Percentiles rank a stretch among this genome's conserved stretches.
phyloP scores from a whole-genome alignment of 1,140 invertebrate species.

The Trichonephila clavipes region DNA sequence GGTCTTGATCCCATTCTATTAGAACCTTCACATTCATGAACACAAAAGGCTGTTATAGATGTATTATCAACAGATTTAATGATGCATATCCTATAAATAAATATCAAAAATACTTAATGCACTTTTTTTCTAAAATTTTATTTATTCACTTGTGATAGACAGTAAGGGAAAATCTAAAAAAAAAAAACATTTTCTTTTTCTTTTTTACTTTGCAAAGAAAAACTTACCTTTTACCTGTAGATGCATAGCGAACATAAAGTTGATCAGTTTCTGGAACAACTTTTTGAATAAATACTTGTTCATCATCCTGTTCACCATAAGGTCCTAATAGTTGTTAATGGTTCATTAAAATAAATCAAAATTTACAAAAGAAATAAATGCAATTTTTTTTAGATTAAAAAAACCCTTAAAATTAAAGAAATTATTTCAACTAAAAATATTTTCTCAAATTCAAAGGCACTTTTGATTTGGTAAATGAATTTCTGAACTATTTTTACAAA shows the following conservation, averaged over 20 bases:
- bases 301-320: conserved; percentile 98
- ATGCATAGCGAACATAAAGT: conserved; percentile 95
- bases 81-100: conserved; percentile 89
- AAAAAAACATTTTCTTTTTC: too few relatives aligned
- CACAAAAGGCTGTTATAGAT: conserved; percentile 96
- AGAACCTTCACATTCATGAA: conserved; percentile 97
- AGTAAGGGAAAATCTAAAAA: too few relatives aligned
- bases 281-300: conserved; percentile 98
- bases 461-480: too few relatives aligned
- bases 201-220: neutral
- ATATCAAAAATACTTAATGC: neutral
- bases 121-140: neutral
- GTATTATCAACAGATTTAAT: conserved; percentile 96
- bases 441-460: too few relatives aligned
- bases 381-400: too few relatives aligned
- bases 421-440: too few relatives aligned
- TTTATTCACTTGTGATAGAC: neutral
- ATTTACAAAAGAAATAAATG: too few relatives aligned
- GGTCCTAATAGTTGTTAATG: conserved; percentile 85
- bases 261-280: conserved; percentile 97
- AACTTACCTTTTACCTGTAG: conserved; percentile 92
- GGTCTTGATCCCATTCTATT: conserved; percentile 93
- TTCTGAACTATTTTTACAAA: too few relatives aligned
- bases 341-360: neutral
- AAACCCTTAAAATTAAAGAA: too few relatives aligned